Base-by-base conservation (phyloP, 2,888 invertebrate genomes). In the Chloroclystis v-ata region DNA sequence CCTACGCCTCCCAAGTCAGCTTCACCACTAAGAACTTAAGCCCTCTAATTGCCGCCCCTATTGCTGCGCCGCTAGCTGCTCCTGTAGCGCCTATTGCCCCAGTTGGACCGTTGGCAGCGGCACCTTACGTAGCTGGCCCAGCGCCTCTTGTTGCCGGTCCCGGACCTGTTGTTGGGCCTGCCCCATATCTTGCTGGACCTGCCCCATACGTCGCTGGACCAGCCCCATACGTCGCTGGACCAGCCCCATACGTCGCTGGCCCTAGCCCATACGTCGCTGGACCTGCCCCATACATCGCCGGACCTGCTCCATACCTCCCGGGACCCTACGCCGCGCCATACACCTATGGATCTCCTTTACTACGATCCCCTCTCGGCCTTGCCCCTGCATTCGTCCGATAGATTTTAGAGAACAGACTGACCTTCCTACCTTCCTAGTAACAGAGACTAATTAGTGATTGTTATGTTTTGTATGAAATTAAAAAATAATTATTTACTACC, bases 1-100 rank as follows among this genome's bases (percentile, higher is more conserved):
- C 92, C 1, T 91, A 89, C 58, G 90, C 91, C 1, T 88, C 90
- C 1, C 90, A 91, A 70, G 75, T 91, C 47, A 91, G 82, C 71
- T 83, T 91, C 7, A 86, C 87, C 52, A 90, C 77, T 50, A 83
- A 78, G 59, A 81, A 82, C 26, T 60, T 85, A 1, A 82, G 74
- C 33, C 76, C 82, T 14, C 54, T 77, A n/a, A 60, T 85, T 12
- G 84, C 75, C 1, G 71, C 75, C 2, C 56, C 72, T 0, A 28
- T 64, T 24, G 63, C 73, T 12, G 72, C 76, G 2, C 67, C 69
- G 5, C 37, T 68, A 1, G 68, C 66, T 1, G 54, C 67, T 4
- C 2, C 69, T 9, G 56, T 56, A 14, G 59, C 55, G 4, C 56
- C 56, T 35, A 3, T 46, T 3, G 50, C 63, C 24, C 60, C 63